Evolutionary conservation across 2,113 vertebrate genomes (phyloP).

Genomic region (Nansenia antarctica): DNA sequence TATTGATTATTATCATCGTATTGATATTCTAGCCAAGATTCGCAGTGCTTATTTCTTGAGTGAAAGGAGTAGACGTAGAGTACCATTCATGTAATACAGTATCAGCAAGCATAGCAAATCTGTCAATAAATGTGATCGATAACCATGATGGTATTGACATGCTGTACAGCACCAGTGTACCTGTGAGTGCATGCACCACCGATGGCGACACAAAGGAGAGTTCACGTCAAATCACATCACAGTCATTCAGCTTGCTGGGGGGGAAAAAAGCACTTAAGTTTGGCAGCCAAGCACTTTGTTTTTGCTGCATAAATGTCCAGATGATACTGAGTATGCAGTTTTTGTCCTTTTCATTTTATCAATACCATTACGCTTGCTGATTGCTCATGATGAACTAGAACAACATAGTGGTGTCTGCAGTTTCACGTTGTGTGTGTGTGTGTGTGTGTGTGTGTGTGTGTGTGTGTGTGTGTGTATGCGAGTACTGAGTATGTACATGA

Average conservation of each 20-base stretch:
- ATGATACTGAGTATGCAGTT: slow-evolving; percentile 49
- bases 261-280: neutral
- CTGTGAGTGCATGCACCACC: slow-evolving; percentile 2
- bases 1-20: no score
- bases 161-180: neutral
- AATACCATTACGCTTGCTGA: neutral
- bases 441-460: neutral
- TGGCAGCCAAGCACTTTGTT: slow-evolving; percentile 12
- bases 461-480: neutral
- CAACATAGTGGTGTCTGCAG: neutral
- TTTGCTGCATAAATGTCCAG: slow-evolving; percentile 32
- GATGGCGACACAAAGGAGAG: slow-evolving; percentile 14
- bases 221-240: neutral
- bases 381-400: neutral
- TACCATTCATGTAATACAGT: no score
- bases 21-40: neutral
- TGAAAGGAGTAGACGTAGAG: neutral
- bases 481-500: neutral
- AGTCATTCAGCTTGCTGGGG: neutral
- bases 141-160: neutral
- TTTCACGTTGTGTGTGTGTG: neutral
- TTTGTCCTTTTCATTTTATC: slow-evolving; percentile 22
- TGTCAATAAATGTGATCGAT: neutral
- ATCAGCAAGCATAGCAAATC: no score
- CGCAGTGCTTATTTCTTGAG: neutral